These are phyloP conservation scores for Spodoptera frugiperda DNA, from an alignment of 1,140 invertebrate genomes.

Conservation along the genomic window DNA sequence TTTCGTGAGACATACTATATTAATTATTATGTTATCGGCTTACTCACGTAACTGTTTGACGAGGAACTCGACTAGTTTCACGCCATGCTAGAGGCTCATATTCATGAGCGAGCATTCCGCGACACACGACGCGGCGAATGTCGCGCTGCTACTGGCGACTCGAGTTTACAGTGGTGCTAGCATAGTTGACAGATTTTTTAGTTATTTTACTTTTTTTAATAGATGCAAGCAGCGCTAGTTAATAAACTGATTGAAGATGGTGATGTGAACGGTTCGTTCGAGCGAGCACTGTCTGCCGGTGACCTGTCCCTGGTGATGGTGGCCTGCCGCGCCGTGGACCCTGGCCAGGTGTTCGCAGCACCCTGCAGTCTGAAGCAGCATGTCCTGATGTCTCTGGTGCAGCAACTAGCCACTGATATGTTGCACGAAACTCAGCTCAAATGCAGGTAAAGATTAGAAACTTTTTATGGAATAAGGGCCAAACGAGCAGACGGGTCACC, in stretches of 20 bases:
- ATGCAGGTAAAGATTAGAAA: constrained; percentile 88
- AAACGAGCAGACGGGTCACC: no score
- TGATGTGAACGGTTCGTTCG: constrained; percentile 93
- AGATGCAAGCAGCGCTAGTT: constrained; percentile 89
- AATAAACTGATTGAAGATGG: constrained; percentile 90
- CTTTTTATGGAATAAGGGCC: no score
- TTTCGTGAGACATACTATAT: no score
- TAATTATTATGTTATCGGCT: no score
- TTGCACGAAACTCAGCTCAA: constrained; percentile 94
- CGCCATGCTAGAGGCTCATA: no score
- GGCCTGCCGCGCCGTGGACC: constrained; percentile 93
- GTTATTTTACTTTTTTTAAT: background rate
- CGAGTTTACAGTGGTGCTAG: no score
- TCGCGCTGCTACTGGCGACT: no score
- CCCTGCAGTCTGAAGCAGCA: constrained; percentile 91
- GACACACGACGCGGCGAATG: no score
- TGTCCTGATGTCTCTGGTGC: constrained; percentile 95
- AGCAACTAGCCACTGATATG: constrained; percentile 96
- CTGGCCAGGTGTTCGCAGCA: constrained; percentile 90
- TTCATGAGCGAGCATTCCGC: no score
- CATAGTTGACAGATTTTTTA: background rate
- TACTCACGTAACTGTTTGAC: no score
- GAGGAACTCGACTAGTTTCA: no score
- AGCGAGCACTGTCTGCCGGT: constrained; percentile 93
- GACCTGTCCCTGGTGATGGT: constrained; percentile 94